These are phyloP conservation scores for Macropis europaea DNA, from an alignment of 2,888 invertebrate species.

Conservation along the genomic window DNA sequence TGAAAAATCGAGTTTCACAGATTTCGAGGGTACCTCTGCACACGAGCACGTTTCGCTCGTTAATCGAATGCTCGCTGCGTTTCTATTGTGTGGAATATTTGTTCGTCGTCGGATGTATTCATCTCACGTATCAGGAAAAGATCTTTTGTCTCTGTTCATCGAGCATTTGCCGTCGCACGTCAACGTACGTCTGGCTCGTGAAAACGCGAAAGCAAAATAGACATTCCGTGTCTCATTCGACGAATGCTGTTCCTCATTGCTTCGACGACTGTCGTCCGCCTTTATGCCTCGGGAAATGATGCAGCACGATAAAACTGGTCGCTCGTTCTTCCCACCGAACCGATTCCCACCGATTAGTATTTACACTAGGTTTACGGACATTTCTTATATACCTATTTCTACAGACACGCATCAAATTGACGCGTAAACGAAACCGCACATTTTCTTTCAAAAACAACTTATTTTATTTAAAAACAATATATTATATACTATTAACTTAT, in stretches of 20 bases:
- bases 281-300: conserved; percentile 32
- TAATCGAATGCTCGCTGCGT: conserved; percentile 21
- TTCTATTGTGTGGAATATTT: conserved; percentile 18
- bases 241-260: conserved; percentile 40
- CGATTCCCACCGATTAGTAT: conserved; percentile 33
- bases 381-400: too few species aligned
- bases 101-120: conserved; percentile 2
- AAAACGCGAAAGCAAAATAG: conserved; percentile 15
- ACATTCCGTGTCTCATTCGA: conserved; percentile 8
- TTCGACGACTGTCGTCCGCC: background rate
- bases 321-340: conserved; percentile 13
- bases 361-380: too few species aligned
- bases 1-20: too few species aligned
- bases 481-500: too few species aligned
- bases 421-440: too few species aligned
- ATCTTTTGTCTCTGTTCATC: conserved; percentile 15
- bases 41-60: conserved; percentile 1
- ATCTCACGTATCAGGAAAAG: conserved; percentile 41
- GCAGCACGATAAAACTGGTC: conserved; percentile 16
- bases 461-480: too few species aligned
- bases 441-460: too few species aligned
- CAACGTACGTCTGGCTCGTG: conserved; percentile 14
- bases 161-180: background rate
- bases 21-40: background rate
- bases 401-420: too few species aligned